Percentiles rank a stretch among this genome's conserved stretches.
phyloP scores from a whole-genome alignment of 2,888 invertebrate genomes.

The Allophyes oxyacanthae region DNA sequence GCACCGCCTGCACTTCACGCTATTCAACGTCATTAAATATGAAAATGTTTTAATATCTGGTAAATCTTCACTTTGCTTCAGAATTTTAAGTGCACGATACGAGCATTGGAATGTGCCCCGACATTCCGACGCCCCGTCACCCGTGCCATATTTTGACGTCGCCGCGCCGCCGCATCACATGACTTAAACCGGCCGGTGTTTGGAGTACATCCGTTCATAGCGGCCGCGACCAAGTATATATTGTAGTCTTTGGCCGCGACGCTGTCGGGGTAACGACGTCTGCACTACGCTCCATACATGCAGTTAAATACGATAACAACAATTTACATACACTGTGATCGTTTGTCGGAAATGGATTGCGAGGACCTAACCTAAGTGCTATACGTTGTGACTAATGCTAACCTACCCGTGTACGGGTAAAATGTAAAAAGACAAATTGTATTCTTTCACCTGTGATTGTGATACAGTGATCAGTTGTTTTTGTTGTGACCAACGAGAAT shows the following conservation, averaged over 20 bases:
- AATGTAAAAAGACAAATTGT: conserved; percentile 64
- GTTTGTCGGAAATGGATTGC: conserved; percentile 69
- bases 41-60: neutral
- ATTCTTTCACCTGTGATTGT: conserved; percentile 61
- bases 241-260: no score
- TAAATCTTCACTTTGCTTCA: conserved; percentile 16
- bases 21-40: neutral
- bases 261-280: conserved; percentile 65
- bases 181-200: conserved; percentile 74
- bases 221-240: no score
- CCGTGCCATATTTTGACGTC: conserved; percentile 77
- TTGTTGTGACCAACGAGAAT: conserved; percentile 73
- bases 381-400: conserved; percentile 58
- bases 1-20: neutral
- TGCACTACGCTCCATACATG: conserved; percentile 56
- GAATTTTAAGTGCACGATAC: conserved; percentile 34
- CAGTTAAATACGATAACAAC: conserved; percentile 67
- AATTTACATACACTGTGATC: conserved; percentile 56
- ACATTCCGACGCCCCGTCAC: conserved; percentile 66
- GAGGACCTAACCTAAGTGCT: conserved; percentile 67
- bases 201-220: conserved; percentile 63
- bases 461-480: conserved; percentile 67
- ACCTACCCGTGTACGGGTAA: conserved; percentile 46
- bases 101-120: conserved; percentile 55
- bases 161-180: conserved; percentile 73